A percentile compares a stretch with the other conserved stretches of the same genome.
Conservation (phyloP, 2,113 vertebrate genomes). For the Heterotis niloticus region DNA sequence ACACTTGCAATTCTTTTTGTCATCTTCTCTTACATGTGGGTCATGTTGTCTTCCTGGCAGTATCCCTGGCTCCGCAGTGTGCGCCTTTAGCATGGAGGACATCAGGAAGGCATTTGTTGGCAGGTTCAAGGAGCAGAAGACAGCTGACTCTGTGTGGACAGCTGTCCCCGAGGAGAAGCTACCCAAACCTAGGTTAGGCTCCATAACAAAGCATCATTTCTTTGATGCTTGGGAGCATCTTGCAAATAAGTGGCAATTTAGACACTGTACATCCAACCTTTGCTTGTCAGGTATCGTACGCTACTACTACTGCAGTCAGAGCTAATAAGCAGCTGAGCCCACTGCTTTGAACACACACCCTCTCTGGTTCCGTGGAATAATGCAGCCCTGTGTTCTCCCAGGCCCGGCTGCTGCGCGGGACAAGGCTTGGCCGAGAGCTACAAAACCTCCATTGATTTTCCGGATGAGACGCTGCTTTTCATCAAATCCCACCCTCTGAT, state of each 20-base stretch:
- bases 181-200: conserved; percentile 84
- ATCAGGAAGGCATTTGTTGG: conserved; percentile 91
- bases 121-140: conserved; percentile 96
- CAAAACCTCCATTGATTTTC: conserved; percentile 93
- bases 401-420: conserved; percentile 93
- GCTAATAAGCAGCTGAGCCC: conserved; percentile 8
- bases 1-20: not conserved
- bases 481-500: conserved; percentile 97
- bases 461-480: conserved; percentile 91
- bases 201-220: not conserved
- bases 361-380: conserved; percentile 17
- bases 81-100: conserved; percentile 93
- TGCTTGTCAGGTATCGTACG: conserved; percentile 30
- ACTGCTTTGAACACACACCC: conserved; percentile 3
- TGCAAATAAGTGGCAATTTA: conserved; percentile 58
- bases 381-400: conserved; percentile 48
- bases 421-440: conserved; percentile 83
- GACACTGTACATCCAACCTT: conserved; percentile 59
- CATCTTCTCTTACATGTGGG: not conserved
- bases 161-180: conserved; percentile 92
- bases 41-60: conserved; percentile 53
- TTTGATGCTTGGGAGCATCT: conserved; percentile 45
- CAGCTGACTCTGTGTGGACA: conserved; percentile 94
- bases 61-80: conserved; percentile 94
- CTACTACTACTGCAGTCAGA: conserved; percentile 32